Base-by-base conservation (phyloP, 1,140 invertebrate genomes). In the Bombus balteatus region DNA sequence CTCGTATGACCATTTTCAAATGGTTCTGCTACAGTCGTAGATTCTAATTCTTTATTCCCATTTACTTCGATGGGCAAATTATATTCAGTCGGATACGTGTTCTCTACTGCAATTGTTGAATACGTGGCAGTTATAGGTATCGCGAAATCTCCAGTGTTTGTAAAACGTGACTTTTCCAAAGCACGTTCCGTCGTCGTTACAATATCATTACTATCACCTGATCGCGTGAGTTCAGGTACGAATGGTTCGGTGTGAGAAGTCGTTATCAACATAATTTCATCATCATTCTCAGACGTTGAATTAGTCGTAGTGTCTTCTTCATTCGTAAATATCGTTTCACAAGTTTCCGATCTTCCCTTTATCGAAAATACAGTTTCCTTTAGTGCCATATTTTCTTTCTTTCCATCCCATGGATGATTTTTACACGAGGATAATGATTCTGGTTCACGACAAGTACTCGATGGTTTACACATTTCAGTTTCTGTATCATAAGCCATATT, bases 401-500 rank as follows among this genome's bases (percentile, higher is more conserved):
- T 34, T 15, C 1, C 37, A 28, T 10, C 47, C 47, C 47, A 0
- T 76, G 34, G 9, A 2, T 32, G 10, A n/a, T 62, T 12, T n/a
- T 4, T 13, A 32, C 75, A 78, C 25, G 4, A n/a, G 3, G 28
- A 0, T 10, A 32, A 41, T 25, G 22, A 53, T n/a, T 18, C 59
- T 12, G 4, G 70, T 4, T 15, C 13, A 22, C n/a, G 37, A 0
- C 65, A 86, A 4, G 15, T 47, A 15, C 12, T 34, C 15, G 53
- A 85, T 10, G 41, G 22, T 0, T 25, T 47, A 28, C 88, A 89
- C 22, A 86, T 57, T 34, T 66, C 65, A 3, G 13, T 89, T 8
- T 73, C 34, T 2, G 15, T 32, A 4, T 89, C 47, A 12, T 83
- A 89, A 4, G 65, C 66, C 41, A 77, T 89, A 39, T 77, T 81